These are phyloP conservation scores for Cuculus canorus DNA, from an alignment of 2,797 vertebrate genomes.

Conservation along the genomic window DNA sequence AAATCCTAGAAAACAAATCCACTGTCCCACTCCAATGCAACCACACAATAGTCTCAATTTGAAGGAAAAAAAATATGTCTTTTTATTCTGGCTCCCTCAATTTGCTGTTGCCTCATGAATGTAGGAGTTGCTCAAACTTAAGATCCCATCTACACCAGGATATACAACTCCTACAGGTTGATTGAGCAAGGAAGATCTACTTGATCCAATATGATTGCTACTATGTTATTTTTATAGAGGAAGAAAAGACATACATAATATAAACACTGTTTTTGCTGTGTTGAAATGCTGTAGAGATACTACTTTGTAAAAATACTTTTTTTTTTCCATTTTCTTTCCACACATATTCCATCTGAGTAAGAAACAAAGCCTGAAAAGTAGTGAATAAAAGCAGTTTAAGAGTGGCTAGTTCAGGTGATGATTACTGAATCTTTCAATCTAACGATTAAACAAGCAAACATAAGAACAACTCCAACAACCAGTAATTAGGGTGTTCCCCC, in stretches of 20 bases:
- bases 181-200: background rate
- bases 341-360: background rate
- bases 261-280: background rate
- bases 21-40: background rate
- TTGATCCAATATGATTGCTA: background rate
- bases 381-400: background rate
- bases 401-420: background rate
- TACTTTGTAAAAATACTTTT: background rate
- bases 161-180: background rate
- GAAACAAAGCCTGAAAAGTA: background rate
- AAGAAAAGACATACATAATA: background rate
- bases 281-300: background rate
- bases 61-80: background rate
- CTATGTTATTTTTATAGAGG: background rate
- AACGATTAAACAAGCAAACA: background rate
- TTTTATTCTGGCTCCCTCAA: background rate
- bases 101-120: background rate
- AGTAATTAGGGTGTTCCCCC: background rate
- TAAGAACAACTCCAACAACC: background rate
- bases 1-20: background rate
- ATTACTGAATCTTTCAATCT: background rate
- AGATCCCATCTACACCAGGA: background rate
- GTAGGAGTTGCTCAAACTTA: background rate
- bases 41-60: background rate
- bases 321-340: background rate